phyloP scores from a whole-genome alignment of 2,888 invertebrate species.

The Yponomeuta plumbellus region DNA sequence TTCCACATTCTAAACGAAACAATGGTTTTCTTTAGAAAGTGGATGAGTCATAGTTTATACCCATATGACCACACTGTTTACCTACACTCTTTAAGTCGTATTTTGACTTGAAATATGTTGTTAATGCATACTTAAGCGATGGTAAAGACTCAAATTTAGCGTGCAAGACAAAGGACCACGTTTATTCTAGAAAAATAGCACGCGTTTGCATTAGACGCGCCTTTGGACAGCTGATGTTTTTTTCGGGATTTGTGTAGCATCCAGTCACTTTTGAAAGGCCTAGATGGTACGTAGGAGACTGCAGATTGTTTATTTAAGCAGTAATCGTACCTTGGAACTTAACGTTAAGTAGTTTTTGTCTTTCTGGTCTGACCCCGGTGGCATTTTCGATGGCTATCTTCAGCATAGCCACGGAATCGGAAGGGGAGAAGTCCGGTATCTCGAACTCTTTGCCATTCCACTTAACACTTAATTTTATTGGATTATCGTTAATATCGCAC shows the following conservation, averaged over 20 bases:
- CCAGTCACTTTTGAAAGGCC: background rate
- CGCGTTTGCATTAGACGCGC: too few species aligned
- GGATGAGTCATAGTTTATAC: background rate
- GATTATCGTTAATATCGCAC: constrained; percentile 65
- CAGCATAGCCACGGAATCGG: constrained; percentile 87
- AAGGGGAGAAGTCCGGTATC: constrained; percentile 83
- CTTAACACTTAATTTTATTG: constrained; percentile 83
- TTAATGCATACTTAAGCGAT: too few species aligned
- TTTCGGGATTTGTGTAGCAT: too few species aligned
- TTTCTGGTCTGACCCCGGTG: constrained; percentile 93
- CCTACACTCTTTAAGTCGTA: background rate
- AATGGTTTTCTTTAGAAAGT: constrained; percentile 6
- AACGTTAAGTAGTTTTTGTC: constrained; percentile 95
- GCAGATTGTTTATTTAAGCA: background rate
- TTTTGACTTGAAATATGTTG: background rate
- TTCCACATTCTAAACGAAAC: too few species aligned
- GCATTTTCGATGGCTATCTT: constrained; percentile 90
- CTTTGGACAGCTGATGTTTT: too few species aligned
- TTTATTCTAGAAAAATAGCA: too few species aligned
- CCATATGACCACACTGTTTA: background rate
- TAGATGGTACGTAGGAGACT: background rate
- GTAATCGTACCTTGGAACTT: constrained; percentile 87
- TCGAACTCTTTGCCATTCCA: constrained; percentile 95
- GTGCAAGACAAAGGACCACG: too few species aligned
- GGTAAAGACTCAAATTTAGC: too few species aligned